Evolutionary conservation across 2,888 invertebrate species (phyloP), one percentile per base, ranked within the genome.

Genomic region (Melanostoma mellinum): DNA sequence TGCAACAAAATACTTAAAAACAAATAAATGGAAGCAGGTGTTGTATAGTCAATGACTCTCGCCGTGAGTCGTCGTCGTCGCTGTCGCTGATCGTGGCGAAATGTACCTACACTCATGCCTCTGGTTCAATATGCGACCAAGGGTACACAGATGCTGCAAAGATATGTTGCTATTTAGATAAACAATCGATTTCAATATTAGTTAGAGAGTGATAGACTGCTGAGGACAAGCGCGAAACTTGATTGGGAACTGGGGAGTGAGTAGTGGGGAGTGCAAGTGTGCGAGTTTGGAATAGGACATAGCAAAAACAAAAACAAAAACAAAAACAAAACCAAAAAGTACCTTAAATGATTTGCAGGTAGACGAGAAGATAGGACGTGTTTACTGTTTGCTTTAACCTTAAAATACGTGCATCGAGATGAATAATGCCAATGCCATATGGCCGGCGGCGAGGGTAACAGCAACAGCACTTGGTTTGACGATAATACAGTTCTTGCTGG

Each of bases 1-100:
- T 67, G 65, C 58, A 78, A 77, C 72, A 60, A 69, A 33, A 42
- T 61, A 61, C 42, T 53, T 36, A 40, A 50, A 60, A 58, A 71
- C 10, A 52, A 44, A 33, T 53, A 78, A 74, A 74, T 75, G 79
- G 69, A 80, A 74, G 63, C 68, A 79, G 79, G 79, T 75, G 75
- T 75, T 74, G 61, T 69, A 75, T 69, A 61, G 69, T 75, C 56
- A 69, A 75, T 74, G 61, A 69, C 69, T 80, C 74, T 61, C 73
- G 20, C 30, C 9, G 5, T 32, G 40, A 32, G 42, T 58, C 56
- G 38, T 58, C 42, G 58, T 58, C 36, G 30, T 58, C 32, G 40
- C 36, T 56, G 56, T 58, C 38, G 42, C 42, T 42, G 40, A 42
- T 3, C 35, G 42, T 58, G n/a, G 44, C 44, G 69, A 46, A 38